Conservation (phyloP, 2,888 invertebrate genomes). For the Drosophila rellima region DNA sequence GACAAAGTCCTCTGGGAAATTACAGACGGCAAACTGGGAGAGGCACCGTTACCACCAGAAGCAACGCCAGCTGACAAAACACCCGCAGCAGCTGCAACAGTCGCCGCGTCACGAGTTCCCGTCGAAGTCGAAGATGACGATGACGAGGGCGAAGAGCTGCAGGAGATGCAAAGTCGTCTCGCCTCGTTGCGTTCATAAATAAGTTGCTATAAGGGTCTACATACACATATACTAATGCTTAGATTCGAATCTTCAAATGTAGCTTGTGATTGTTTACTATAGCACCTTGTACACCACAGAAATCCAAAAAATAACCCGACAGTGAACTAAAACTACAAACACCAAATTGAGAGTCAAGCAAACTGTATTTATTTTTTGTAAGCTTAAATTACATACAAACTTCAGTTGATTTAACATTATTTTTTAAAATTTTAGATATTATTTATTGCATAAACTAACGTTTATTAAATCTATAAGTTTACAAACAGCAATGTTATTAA, state of each 20-base stretch:
- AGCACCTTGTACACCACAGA: slow-evolving; percentile 31
- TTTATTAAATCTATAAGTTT: slow-evolving; percentile 52
- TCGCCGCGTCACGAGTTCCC: slow-evolving; percentile 85
- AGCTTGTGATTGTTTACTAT: slow-evolving; percentile 48
- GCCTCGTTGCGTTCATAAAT: slow-evolving; percentile 94
- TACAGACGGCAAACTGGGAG: slow-evolving; percentile 96
- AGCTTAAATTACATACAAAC: slow-evolving; percentile 45
- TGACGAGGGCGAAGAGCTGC: slow-evolving; percentile 92
- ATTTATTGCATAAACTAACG: slow-evolving; percentile 69
- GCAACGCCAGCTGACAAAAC: slow-evolving; percentile 86
- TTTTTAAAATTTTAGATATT: slow-evolving; percentile 51
- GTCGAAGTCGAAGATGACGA: slow-evolving; percentile 86
- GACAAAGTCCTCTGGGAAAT: slow-evolving; percentile 97
- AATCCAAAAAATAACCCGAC: slow-evolving; percentile 25
- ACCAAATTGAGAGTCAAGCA: slow-evolving; percentile 44
- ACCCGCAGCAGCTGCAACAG: slow-evolving; percentile 86
- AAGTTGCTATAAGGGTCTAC: slow-evolving; percentile 7
- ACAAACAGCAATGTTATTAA: background rate
- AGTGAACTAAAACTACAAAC: slow-evolving; percentile 37
- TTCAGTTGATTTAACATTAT: slow-evolving; percentile 36
- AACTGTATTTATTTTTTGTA: slow-evolving; percentile 30
- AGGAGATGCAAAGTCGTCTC: slow-evolving; percentile 95
- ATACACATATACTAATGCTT: slow-evolving; percentile 22
- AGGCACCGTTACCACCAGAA: slow-evolving; percentile 93
- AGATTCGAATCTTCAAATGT: slow-evolving; percentile 34